These are phyloP conservation scores for Sparidentex hasta DNA, from an alignment of 2,797 vertebrate species.

Conservation along the genomic window DNA sequence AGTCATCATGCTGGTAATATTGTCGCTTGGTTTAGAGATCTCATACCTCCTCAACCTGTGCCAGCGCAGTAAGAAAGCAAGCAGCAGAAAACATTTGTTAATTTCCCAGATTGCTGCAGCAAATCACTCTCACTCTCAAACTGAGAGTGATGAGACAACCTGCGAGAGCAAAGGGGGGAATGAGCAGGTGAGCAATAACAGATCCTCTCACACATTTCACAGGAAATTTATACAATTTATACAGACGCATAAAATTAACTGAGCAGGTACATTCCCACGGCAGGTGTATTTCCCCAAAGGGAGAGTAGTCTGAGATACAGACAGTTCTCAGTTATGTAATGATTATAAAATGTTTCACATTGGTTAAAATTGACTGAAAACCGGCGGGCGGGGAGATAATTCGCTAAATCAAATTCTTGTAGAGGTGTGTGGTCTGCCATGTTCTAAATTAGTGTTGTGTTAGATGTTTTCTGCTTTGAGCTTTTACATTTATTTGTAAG, in stretches of 20 bases:
- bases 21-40: slow-evolving; percentile 52
- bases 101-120: slow-evolving; percentile 70
- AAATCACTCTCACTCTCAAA: slow-evolving; percentile 53
- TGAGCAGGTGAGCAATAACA: slow-evolving; percentile 54
- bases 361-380: background rate
- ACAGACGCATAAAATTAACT: slow-evolving; percentile 16
- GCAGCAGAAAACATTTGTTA: slow-evolving; percentile 49
- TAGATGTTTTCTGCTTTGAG: background rate
- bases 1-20: slow-evolving; percentile 52
- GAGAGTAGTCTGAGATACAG: background rate
- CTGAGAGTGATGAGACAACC: slow-evolving; percentile 47
- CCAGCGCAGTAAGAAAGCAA: slow-evolving; percentile 25
- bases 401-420: background rate
- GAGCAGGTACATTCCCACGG: slow-evolving; percentile 70
- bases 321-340: slow-evolving; percentile 1
- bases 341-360: slow-evolving; percentile 21
- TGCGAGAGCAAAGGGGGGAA: background rate
- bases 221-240: slow-evolving; percentile 54
- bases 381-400: background rate
- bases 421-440: background rate
- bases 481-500: background rate
- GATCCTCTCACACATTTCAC: slow-evolving; percentile 39
- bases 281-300: slow-evolving; percentile 62
- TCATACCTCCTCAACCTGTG: slow-evolving; percentile 44
- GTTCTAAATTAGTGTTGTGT: background rate